These are phyloP conservation scores for Coelinius sp. DNA, from an alignment of 2,888 invertebrate genomes.

Conservation along the genomic window DNA sequence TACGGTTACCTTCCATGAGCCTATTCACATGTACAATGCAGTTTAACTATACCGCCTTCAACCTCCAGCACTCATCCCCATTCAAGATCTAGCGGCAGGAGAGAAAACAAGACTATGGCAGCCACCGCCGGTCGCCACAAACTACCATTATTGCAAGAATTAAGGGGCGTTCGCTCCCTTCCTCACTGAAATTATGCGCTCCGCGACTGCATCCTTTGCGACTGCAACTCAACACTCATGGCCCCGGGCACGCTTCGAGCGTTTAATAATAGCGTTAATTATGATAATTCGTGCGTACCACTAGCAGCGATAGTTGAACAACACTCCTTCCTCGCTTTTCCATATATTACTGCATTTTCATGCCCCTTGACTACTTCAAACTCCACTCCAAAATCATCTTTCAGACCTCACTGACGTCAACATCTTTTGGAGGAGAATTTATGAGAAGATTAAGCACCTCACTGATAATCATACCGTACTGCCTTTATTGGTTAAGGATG, in stretches of 20 bases:
- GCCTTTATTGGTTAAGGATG: background rate
- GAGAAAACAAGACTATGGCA: slow-evolving; percentile 26
- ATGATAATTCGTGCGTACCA: slow-evolving; percentile 47
- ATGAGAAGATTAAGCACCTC: slow-evolving; percentile 11
- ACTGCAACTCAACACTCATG: slow-evolving; percentile 50
- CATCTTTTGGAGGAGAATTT: slow-evolving; percentile 13
- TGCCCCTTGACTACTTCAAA: background rate
- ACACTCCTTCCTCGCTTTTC: background rate
- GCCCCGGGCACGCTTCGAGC: slow-evolving; percentile 50
- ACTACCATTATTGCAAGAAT: slow-evolving; percentile 50
- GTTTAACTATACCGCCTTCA: slow-evolving; percentile 9
- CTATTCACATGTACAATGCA: slow-evolving; percentile 3
- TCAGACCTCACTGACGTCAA: background rate
- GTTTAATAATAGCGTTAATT: slow-evolving; percentile 52
- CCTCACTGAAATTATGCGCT: slow-evolving; percentile 49
- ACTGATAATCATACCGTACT: background rate
- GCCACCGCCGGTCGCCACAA: slow-evolving; percentile 43
- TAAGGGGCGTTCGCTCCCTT: slow-evolving; percentile 48
- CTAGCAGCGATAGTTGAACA: slow-evolving; percentile 26
- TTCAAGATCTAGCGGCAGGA: slow-evolving; percentile 10
- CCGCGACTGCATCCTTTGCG: slow-evolving; percentile 46
- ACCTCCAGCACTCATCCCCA: slow-evolving; percentile 14
- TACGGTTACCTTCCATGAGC: slow-evolving; percentile 12
- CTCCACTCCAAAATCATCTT: background rate
- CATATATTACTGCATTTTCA: background rate